phyloP scores from a whole-genome alignment of 2,888 invertebrate species.

The Diarsia dahlii region DNA sequence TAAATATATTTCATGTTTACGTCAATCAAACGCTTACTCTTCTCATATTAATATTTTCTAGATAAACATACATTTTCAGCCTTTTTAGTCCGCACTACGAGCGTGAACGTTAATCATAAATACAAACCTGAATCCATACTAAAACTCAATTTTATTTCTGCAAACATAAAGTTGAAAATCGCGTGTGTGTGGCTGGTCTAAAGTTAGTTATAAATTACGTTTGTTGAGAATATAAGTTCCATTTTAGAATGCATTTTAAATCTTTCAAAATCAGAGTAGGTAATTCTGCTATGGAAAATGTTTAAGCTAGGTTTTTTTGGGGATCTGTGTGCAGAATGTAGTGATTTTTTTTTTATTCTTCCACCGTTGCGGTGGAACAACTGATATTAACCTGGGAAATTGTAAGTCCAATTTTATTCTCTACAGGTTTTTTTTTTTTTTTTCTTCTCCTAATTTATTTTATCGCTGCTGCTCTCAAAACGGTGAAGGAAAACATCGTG shows the following conservation, averaged over 20 bases:
- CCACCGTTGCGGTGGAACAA: background rate
- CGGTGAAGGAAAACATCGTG: too few relatives aligned
- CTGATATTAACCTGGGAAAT: too few relatives aligned
- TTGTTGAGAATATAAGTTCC: constrained; percentile 43
- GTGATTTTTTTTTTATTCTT: background rate
- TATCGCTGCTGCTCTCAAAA: too few relatives aligned
- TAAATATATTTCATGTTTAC: constrained; percentile 2
- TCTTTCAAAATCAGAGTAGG: constrained; percentile 10
- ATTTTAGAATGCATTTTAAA: constrained; percentile 45
- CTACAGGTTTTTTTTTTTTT: too few relatives aligned
- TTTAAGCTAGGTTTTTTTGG: constrained; percentile 9
- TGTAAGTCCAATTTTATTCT: background rate
- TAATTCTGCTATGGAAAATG: constrained; percentile 20
- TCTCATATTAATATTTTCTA: constrained; percentile 20
- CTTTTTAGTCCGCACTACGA: constrained; percentile 15
- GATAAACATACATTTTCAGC: constrained; percentile 39
- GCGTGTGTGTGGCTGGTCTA: background rate
- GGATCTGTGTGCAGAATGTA: background rate
- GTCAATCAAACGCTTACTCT: constrained; percentile 29
- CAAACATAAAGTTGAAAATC: accelerated
- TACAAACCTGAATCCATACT: background rate
- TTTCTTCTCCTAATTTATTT: too few relatives aligned
- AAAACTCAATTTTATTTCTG: constrained; percentile 2
- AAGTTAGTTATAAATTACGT: constrained; percentile 40
- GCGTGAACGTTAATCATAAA: constrained; percentile 33